Base-by-base conservation (phyloP, 2,888 invertebrate species). In the Boloria selene region DNA sequence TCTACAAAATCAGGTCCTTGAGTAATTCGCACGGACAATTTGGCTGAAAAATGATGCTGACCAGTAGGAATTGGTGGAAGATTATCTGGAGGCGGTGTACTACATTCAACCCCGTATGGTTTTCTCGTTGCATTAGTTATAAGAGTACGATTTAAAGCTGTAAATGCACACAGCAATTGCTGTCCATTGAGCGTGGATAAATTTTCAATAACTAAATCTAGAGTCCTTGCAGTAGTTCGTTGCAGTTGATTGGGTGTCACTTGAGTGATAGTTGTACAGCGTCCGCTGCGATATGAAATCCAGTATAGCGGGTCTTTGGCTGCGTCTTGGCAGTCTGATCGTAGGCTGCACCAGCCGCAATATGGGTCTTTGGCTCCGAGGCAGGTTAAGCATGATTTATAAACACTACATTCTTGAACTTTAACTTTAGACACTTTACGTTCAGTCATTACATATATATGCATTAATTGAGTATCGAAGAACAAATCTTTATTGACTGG, bases 251-350 rank as follows among this genome's bases (percentile, higher is more conserved):
- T 95, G 22, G 98, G 98, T 73, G 96, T 95, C 66, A 99, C 98
- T 80, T 95, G 95, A 31, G 98, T 97, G 78, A 99, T 98, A 67
- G 97, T 97, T 17, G 98, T 98, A 87, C 99, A 99, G 80, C 98
- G 95, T n/a, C 98, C 97, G 81, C 97, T 98, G 83, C 97, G 98
- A 89, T 98, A 99, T 60, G 98, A 97, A 79, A 99, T 97, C 99
- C 99, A 99, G 83, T 98, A 97, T 55, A 98, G 92, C 1, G 97
- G 97, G 92, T 98, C 97, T 84, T 97, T 96, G 52, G 97, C 97
- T 73, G 97, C 97, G 79, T 97, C 97, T 81, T 97, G 96, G 86
- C 99, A 99, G 82, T 97, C 97, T 62, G 97, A 96, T 72, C 97
- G 94, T 67, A 98, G 93, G 78, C 97, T 98, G 88, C 99, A 99